Conservation (phyloP, 2,888 invertebrate species). For the Phyllotreta striolata region DNA sequence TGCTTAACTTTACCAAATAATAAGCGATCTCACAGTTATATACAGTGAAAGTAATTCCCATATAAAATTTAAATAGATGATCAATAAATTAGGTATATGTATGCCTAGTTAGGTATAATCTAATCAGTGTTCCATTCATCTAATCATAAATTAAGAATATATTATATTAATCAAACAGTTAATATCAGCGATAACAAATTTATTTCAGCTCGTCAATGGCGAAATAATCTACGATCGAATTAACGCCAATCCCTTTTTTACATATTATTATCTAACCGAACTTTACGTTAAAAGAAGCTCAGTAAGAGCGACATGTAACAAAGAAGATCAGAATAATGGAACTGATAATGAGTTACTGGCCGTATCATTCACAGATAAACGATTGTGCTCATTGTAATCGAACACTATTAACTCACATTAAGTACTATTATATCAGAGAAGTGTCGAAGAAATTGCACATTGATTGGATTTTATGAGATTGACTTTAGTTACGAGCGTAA, state of each 20-base stretch:
- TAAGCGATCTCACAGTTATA: too few relatives aligned
- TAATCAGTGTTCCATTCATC: too few relatives aligned
- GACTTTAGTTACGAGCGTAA: not conserved
- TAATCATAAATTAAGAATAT: too few relatives aligned
- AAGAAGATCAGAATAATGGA: conserved; percentile 2
- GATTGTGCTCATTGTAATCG: conserved; percentile 7
- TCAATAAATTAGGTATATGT: too few relatives aligned
- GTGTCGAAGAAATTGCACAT: conserved; percentile 11
- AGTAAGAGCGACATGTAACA: not conserved
- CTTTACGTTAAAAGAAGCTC: conserved; percentile 20
- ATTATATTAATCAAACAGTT: too few relatives aligned
- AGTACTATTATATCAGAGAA: conserved; percentile 9
- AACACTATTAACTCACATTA: conserved; percentile 11
- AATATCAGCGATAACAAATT: too few relatives aligned
- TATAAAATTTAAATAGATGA: too few relatives aligned
- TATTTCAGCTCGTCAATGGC: too few relatives aligned
- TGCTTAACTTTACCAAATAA: too few relatives aligned
- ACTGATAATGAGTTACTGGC: conserved; percentile 11
- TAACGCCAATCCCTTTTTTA: conserved; percentile 26
- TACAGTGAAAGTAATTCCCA: too few relatives aligned
- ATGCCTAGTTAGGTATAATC: too few relatives aligned
- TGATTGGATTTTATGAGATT: conserved; percentile 14
- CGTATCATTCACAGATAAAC: conserved; percentile 1
- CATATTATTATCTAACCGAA: conserved; percentile 16
- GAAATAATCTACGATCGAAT: conserved; percentile 9